A percentile compares a stretch with the other conserved stretches of the same genome.
Evolutionary conservation across 2,888 invertebrate genomes (phyloP).

Genomic region (Drosophila neotestacea): DNA sequence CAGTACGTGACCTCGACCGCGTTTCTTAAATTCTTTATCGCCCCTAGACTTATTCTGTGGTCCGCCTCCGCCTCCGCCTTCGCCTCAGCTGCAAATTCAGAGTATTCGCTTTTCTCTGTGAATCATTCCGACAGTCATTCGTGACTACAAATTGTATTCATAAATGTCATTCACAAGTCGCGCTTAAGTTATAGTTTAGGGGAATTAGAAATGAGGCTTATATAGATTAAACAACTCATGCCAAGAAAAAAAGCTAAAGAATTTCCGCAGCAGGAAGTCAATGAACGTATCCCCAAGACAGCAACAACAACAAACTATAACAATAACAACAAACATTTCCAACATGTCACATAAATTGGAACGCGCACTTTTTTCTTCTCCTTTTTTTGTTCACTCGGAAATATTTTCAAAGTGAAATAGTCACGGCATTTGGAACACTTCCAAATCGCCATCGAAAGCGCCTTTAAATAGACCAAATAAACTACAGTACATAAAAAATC

Average conservation of each 20-base stretch:
- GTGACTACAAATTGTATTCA: slow-evolving; percentile 16
- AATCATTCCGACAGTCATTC: slow-evolving; percentile 15
- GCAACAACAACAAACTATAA: slow-evolving; percentile 4
- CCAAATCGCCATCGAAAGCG: slow-evolving; percentile 61
- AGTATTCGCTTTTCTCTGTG: slow-evolving; percentile 5
- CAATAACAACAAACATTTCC: slow-evolving; percentile 47
- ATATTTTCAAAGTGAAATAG: slow-evolving; percentile 61
- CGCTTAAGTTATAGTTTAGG: slow-evolving; percentile 12
- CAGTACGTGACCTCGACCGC: slow-evolving; percentile 79
- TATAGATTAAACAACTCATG: slow-evolving; percentile 23
- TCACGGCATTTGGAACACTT: slow-evolving; percentile 75
- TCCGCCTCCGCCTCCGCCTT: slow-evolving; percentile 21
- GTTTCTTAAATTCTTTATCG: slow-evolving; percentile 66
- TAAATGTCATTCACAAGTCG: slow-evolving; percentile 19
- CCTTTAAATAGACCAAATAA: slow-evolving; percentile 54
- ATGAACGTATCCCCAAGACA: slow-evolving; percentile 41
- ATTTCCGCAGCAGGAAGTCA: slow-evolving; percentile 49
- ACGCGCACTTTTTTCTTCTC: slow-evolving; percentile 50
- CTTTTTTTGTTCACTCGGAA: slow-evolving; percentile 49
- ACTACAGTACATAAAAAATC: slow-evolving; percentile 12
- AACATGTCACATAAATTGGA: slow-evolving; percentile 72
- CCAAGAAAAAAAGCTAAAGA: slow-evolving; percentile 14
- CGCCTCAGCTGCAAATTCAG: slow-evolving; percentile 1
- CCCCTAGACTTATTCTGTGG: slow-evolving; percentile 31
- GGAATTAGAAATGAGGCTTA: slow-evolving; percentile 2